Evolutionary conservation across 1,140 invertebrate species (phyloP).

Genomic region (Bicyclus anynana): DNA sequence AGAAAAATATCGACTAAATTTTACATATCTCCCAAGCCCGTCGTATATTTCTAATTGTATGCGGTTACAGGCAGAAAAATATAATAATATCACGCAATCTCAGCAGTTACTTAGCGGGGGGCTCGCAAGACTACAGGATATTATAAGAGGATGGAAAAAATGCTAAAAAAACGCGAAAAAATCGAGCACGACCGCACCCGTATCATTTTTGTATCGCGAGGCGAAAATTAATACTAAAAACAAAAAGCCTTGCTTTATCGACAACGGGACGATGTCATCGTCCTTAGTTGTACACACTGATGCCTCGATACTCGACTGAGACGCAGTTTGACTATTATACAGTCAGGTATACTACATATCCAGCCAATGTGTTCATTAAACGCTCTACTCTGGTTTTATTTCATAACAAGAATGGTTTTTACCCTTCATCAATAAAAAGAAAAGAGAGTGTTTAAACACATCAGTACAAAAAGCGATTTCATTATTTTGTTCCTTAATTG

Average conservation of each 20-base stretch:
- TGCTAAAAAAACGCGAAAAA: conserved; percentile 13
- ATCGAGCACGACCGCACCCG: conserved; percentile 36
- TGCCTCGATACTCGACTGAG: conserved; percentile 49
- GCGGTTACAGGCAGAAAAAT: conserved; percentile 2
- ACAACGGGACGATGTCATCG: conserved; percentile 63
- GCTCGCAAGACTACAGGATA: conserved; percentile 13
- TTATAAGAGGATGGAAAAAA: conserved; percentile 30
- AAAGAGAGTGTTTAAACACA: no score
- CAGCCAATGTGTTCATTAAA: no score
- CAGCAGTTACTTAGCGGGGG: conserved; percentile 22
- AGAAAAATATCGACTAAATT: neutral
- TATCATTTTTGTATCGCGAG: conserved; percentile 50
- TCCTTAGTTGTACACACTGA: conserved; percentile 43
- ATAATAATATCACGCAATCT: conserved; percentile 22
- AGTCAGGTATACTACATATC: no score
- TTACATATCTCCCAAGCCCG: neutral
- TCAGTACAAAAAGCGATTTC: no score
- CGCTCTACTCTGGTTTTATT: no score
- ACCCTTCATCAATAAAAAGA: no score
- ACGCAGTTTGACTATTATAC: neutral
- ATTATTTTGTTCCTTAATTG: no score
- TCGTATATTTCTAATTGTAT: conserved; percentile 8
- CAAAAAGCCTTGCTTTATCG: conserved; percentile 54
- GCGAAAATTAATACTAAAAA: conserved; percentile 65
- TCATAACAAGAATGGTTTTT: no score